These are phyloP conservation scores for Hassar affinis DNA, from an alignment of 2,113 vertebrate species.

Conservation along the genomic window DNA sequence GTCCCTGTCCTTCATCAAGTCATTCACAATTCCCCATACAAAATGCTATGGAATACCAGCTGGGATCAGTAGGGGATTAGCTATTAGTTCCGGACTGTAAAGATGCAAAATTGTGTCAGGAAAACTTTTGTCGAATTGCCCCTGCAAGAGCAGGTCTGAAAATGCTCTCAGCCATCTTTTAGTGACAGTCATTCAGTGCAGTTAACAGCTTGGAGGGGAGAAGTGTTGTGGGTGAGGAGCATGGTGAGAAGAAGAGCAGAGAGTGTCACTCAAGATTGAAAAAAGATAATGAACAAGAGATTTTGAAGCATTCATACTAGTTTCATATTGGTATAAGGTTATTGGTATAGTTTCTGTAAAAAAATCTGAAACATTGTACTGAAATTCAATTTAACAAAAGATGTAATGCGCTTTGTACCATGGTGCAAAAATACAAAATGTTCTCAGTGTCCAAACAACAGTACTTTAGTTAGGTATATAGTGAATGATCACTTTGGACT, in stretches of 20 bases:
- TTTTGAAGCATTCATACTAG: neutral
- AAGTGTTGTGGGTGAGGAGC: constrained; percentile 36
- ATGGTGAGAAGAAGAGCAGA: constrained; percentile 25
- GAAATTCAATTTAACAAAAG: neutral
- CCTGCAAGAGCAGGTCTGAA: constrained; percentile 30
- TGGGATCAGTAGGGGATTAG: constrained; percentile 42
- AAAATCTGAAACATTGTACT: neutral
- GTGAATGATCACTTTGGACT: neutral
- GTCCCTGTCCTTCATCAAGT: constrained; percentile 46
- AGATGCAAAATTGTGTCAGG: constrained; percentile 30
- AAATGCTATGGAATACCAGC: constrained; percentile 47
- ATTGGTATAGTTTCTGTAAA: neutral
- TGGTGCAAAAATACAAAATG: neutral
- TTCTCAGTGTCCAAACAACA: neutral
- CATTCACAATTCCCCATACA: constrained; percentile 49
- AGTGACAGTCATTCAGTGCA: constrained; percentile 18
- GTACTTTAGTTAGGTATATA: neutral
- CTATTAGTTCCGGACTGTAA: constrained; percentile 38
- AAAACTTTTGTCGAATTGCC: constrained; percentile 39
- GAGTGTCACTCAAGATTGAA: constrained; percentile 10
- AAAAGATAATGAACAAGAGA: neutral
- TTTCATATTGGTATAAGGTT: neutral
- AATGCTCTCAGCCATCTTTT: constrained; percentile 22
- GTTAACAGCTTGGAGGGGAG: constrained; percentile 12
- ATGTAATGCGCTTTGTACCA: neutral